phyloP scores from a whole-genome alignment of 2,888 invertebrate genomes.

The Agrotis exclamationis region DNA sequence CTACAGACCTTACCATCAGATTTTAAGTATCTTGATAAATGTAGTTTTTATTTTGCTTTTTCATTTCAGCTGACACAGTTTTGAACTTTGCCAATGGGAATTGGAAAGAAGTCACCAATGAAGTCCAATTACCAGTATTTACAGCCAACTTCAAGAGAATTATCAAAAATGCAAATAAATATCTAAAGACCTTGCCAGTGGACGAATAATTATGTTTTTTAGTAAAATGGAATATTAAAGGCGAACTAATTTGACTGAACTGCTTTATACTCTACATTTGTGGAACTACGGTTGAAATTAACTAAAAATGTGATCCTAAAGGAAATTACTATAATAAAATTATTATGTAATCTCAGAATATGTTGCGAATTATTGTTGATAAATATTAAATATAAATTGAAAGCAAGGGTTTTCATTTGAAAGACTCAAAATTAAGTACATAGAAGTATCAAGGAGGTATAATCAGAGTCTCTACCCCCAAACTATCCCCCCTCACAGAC shows the following conservation, averaged over 20 bases:
- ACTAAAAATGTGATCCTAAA: background rate
- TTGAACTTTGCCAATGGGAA: slow-evolving; percentile 70
- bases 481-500: no score
- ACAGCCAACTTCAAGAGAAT: slow-evolving; percentile 62
- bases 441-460: no score
- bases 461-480: no score
- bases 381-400: no score
- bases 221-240: slow-evolving; percentile 5
- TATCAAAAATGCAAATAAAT: slow-evolving; percentile 66
- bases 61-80: slow-evolving; percentile 68
- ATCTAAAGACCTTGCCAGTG: slow-evolving; percentile 42
- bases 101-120: slow-evolving; percentile 66
- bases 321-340: no score
- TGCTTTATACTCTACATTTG: background rate
- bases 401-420: no score
- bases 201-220: slow-evolving; percentile 33
- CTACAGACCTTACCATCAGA: no score
- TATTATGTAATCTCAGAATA: no score
- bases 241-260: background rate
- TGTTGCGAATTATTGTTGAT: background rate
- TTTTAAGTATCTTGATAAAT: no score
- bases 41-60: no score
- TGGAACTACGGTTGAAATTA: background rate
- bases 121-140: slow-evolving; percentile 69
- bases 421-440: no score